phyloP scores from a whole-genome alignment of 30 jellyfish, hydroid and myxozoan species.

The Hydractinia symbiolongicarpus region DNA sequence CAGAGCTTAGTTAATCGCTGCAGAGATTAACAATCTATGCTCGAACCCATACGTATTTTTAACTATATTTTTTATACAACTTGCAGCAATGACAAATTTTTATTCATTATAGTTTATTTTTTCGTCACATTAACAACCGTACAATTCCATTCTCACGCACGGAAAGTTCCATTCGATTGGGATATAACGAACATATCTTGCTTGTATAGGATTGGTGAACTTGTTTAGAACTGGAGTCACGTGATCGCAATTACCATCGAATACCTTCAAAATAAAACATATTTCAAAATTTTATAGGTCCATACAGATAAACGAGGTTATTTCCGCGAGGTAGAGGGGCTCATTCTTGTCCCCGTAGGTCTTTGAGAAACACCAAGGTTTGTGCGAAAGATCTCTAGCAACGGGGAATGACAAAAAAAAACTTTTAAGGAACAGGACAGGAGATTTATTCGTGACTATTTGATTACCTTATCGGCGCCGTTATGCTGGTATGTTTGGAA shows the following conservation, averaged over 20 bases:
- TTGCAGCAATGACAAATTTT: background rate
- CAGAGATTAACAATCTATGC: too few relatives aligned
- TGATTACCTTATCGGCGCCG: conserved; percentile 25
- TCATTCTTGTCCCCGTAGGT: too few relatives aligned
- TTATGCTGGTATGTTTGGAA: conserved; percentile 52
- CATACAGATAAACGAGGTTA: background rate
- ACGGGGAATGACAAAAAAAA: too few relatives aligned
- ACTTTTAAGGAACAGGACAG: too few relatives aligned
- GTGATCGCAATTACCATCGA: conserved; percentile 82
- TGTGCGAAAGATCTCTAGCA: too few relatives aligned
- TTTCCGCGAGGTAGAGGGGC: too few relatives aligned
- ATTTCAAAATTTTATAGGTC: background rate
- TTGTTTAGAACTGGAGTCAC: conserved; percentile 74
- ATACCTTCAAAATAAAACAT: conserved; percentile 28
- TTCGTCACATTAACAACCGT: conserved; percentile 54
- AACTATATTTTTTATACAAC: too few relatives aligned
- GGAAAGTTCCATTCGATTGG: conserved; percentile 83
- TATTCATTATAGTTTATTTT: background rate
- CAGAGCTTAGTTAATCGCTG: too few relatives aligned
- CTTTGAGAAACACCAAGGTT: too few relatives aligned
- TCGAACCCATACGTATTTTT: too few relatives aligned
- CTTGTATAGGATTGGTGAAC: conserved; percentile 51
- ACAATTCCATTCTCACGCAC: conserved; percentile 82
- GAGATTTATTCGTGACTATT: too few relatives aligned
- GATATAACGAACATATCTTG: conserved; percentile 63